Base-by-base conservation (phyloP, 2,888 invertebrate genomes). In the Zaprionus obscuricornis region DNA sequence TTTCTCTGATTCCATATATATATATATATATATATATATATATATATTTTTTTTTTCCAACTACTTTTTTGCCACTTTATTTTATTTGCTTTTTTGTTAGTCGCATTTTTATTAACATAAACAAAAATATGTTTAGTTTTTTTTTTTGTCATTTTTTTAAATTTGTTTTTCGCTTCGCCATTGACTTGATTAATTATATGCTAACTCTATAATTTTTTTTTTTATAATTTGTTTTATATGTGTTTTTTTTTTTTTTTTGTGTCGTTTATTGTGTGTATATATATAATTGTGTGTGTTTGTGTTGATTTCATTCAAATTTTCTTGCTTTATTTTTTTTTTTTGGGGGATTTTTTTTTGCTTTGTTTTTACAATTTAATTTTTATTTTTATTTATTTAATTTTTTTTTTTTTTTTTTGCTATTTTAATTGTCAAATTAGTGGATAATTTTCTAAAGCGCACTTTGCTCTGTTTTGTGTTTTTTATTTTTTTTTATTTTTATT, bases 381-480 rank as follows among this genome's bases (percentile, higher is more conserved):
- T 16, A 31, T 11, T 18, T 33, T 14, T 11, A 5, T 18, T 18
- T 20, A 46, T 24, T n/a, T 10, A 22, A 17, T 16, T 7, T 24
- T 37, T 43, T 8, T 20, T 42, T 26, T 27, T 24, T 65, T 34
- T 49, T 46, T 29, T 39, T 14, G 11, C 26, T 16, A 18, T 22
- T 45, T 40, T 26, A 24, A 10, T 22, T 40, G 52, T 22, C 62
- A 45, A 62, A 66, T 62, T 56, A 60, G 47, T 47, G 29, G 22
- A 8, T 22, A 31, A 36, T 24, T 63, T 50, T 26, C 34, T 33
- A 27, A 45, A 33, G 42, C 13, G 36, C 36, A 13, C 29, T 10
- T n/a, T 43, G 36, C 11, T 22, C 17, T 22, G 7, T 17, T 33
- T 39, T 40, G 7, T 36, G 42, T 13, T 16, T 26, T 17, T 11